These are phyloP conservation scores for Heliconius melpomene DNA, from an alignment of 1,140 invertebrate genomes.

Conservation along the genomic window DNA sequence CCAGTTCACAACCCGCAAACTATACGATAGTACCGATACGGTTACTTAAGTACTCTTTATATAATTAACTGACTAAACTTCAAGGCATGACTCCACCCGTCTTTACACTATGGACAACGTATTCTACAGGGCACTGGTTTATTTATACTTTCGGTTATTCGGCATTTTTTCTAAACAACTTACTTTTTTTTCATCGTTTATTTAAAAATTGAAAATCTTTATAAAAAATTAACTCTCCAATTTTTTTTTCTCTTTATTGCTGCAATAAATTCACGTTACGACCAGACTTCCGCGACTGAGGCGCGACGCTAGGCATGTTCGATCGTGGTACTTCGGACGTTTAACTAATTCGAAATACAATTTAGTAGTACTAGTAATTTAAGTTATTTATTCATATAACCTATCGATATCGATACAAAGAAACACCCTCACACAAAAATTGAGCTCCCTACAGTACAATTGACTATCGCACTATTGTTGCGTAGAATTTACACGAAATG, in stretches of 20 bases:
- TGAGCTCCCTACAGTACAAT: constrained; percentile 78
- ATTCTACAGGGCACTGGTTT: constrained; percentile 78
- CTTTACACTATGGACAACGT: constrained; percentile 75
- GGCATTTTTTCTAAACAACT: constrained; percentile 55
- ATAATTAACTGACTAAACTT: constrained; percentile 76
- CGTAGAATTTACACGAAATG: constrained; percentile 64
- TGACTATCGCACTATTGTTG: constrained; percentile 67
- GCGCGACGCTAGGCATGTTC: constrained; percentile 38
- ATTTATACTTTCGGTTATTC: constrained; percentile 71
- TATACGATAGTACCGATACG: constrained; percentile 46
- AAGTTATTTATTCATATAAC: background rate
- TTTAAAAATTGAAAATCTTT: constrained; percentile 72
- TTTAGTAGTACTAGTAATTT: too few relatives aligned
- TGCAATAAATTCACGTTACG: constrained; percentile 74
- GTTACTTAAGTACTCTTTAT: constrained; percentile 77
- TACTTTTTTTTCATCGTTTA: background rate
- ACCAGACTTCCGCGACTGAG: constrained; percentile 64
- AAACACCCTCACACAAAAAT: constrained; percentile 68
- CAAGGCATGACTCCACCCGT: constrained; percentile 76
- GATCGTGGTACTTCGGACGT: constrained; percentile 60
- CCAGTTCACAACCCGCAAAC: constrained; percentile 70
- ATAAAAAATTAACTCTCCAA: constrained; percentile 69
- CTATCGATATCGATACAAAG: constrained; percentile 61
- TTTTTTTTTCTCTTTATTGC: constrained; percentile 60
- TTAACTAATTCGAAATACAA: constrained; percentile 55